Conservation (phyloP, 2,797 vertebrate genomes). For the Spheniscus humboldti region DNA sequence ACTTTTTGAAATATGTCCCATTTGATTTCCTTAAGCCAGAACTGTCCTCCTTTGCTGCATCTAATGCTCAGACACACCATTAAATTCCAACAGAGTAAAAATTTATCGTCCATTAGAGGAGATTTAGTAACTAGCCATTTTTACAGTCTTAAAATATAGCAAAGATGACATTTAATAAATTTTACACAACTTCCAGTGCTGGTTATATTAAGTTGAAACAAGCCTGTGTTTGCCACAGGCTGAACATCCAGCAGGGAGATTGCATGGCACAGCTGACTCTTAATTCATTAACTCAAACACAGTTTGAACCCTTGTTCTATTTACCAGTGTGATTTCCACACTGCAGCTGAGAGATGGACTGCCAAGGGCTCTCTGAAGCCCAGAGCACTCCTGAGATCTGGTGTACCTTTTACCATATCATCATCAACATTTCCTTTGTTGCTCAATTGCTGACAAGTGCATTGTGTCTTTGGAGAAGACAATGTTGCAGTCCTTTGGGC, state of each 20-base stretch:
- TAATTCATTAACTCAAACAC: background rate
- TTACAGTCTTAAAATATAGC: background rate
- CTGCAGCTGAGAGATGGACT: background rate
- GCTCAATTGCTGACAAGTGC: background rate
- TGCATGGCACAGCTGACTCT: background rate
- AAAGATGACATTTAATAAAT: background rate
- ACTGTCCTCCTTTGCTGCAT: background rate
- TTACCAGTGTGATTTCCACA: background rate
- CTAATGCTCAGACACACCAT: background rate
- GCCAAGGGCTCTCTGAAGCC: background rate
- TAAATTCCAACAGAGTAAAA: background rate
- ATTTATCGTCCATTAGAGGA: background rate
- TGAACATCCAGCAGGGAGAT: background rate
- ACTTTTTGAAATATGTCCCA: background rate
- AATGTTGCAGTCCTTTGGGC: fast-evolving
- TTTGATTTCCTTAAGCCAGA: background rate
- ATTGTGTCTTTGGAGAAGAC: background rate
- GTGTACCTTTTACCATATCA: background rate
- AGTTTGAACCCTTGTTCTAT: background rate
- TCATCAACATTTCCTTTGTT: background rate
- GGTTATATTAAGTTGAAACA: background rate
- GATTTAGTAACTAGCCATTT: background rate
- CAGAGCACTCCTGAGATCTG: background rate
- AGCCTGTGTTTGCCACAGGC: background rate
- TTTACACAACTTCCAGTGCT: background rate